Conservation (phyloP, 2,797 vertebrate species). For the Acipenser oxyrinchus region DNA sequence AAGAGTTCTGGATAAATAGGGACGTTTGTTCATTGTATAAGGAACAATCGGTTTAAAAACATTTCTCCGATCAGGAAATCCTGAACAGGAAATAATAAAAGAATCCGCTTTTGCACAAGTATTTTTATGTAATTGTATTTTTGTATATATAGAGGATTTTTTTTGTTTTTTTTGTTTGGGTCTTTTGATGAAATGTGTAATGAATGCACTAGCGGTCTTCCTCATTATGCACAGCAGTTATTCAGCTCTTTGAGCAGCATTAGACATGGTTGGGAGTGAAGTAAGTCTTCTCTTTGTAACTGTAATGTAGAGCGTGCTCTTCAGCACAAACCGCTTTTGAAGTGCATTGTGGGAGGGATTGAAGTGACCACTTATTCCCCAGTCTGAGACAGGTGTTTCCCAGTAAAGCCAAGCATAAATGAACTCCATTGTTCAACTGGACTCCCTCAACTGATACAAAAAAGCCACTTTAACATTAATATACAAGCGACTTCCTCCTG, state of each 20-base stretch:
- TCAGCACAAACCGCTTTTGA: not conserved
- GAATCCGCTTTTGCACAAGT: not conserved
- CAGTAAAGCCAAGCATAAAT: not conserved
- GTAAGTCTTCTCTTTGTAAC: not conserved
- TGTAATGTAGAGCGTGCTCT: not conserved
- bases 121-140: not conserved
- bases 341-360: not conserved
- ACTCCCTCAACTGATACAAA: no score
- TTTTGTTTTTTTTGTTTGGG: not conserved
- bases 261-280: not conserved
- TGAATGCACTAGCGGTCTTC: not conserved
- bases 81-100: not conserved
- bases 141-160: not conserved
- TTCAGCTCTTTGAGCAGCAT: not conserved
- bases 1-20: not conserved
- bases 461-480: no score
- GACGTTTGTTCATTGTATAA: conserved; percentile 5
- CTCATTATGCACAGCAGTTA: not conserved
- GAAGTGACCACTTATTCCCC: not conserved
- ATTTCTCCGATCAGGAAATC: conserved; percentile 9
- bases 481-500: no score
- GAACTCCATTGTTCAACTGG: not conserved
- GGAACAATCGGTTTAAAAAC: conserved; percentile 7
- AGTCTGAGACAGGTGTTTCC: not conserved
- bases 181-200: not conserved